Base-by-base conservation (phyloP, 1,140 invertebrate genomes). In the Nilaparvata lugens region DNA sequence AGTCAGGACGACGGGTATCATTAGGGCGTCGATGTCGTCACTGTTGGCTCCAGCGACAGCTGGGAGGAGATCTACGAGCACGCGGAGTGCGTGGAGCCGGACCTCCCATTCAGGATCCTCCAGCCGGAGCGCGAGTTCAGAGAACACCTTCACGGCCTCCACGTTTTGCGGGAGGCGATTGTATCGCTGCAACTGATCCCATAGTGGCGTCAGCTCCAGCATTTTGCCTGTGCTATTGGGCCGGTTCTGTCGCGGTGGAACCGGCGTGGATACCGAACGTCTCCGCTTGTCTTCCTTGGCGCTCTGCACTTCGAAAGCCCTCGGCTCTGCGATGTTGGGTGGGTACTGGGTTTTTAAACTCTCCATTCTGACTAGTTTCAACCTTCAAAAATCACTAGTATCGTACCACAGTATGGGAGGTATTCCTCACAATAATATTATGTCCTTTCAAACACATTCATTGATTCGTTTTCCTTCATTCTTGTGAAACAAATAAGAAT, bases 91-190 rank as follows among this genome's bases (percentile, higher is more conserved):
- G 69, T 91, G 87, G 48, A 89, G 83, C 2, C 88, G 78, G 16
- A 90, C 87, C 71, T 89, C 85, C 83, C 86, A 87, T 72, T 90
- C 88, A 0, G 86, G 86, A 72, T 88, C 84, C 38, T 79, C 78
- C n/a, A 90, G 75, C 38, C 87, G 78, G 51, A 83, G 81, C 21
- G 80, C 76, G 65, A 90, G 81, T 60, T 86, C 85, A 11, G 77
- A 67, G 67, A 88, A 89, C 48, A 88, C 79, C 51, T 78, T 73
- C 43, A 73, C 71, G 0, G 81, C 78, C 68, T 88, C 81, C 18
- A 86, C 76, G 57, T 83, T 81, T 16, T 80, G 68, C 53, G 78
- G 75, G 62, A 81, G 73, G 21, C 74, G 68, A 19, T 71, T 69
- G 78, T 82, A 69, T 79, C 71, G 53, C 4, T 87, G 77, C 60